Evolutionary conservation across 2,113 vertebrate genomes (phyloP).

Genomic region (Gallinago jamesoni): DNA sequence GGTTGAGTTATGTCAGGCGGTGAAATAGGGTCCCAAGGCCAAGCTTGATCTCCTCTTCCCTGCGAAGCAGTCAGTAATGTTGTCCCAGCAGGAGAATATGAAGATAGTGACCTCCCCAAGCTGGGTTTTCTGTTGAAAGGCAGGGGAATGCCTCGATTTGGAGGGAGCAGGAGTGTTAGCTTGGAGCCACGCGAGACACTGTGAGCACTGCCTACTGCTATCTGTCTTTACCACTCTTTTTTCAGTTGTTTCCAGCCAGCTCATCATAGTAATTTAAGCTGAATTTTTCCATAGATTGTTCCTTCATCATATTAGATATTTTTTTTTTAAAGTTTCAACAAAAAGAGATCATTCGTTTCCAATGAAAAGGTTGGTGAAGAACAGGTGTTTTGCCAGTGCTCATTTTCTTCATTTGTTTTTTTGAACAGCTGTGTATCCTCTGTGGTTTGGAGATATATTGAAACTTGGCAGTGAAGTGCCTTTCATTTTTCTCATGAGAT

Average conservation of each 20-base stretch:
- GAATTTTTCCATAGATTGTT: not conserved
- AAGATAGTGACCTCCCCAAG: not conserved
- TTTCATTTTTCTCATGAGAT: not conserved
- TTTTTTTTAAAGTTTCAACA: not conserved
- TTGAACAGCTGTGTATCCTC: not conserved
- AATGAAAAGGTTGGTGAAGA: not conserved
- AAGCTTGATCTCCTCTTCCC: not conserved
- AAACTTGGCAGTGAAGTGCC: not conserved
- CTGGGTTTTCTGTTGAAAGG: not conserved
- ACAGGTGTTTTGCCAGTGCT: not conserved
- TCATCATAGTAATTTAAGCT: not conserved
- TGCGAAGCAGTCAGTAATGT: fast-evolving
- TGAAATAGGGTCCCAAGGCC: fast-evolving
- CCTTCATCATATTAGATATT: not conserved
- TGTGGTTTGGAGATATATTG: not conserved
- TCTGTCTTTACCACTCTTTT: not conserved
- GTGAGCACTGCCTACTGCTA: not conserved
- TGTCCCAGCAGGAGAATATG: not conserved
- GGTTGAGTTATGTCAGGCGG: not conserved
- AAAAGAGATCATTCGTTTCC: not conserved
- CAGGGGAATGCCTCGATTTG: fast-evolving
- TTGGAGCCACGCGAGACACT: not conserved
- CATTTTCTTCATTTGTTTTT: not conserved
- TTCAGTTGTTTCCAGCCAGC: not conserved
- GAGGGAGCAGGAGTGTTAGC: not conserved